Evolutionary conservation across 1,140 invertebrate species (phyloP), one percentile per base, ranked within the genome.

Genomic region (Neodiprion lecontei): DNA sequence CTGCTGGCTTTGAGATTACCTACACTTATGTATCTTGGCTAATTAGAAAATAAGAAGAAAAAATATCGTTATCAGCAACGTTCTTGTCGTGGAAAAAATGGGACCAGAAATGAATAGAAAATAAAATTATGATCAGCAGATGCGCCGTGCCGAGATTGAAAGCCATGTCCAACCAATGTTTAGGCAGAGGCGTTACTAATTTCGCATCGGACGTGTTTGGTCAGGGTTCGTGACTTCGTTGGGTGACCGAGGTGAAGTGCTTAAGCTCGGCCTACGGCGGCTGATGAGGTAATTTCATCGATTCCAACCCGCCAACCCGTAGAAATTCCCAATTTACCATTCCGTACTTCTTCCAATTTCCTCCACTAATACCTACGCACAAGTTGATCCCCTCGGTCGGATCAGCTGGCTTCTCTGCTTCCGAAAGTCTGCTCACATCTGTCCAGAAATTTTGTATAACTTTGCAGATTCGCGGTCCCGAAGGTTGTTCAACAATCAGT

Each of bases 401-500:
- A 2, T 40, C 28, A 40, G 28, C 5, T 40, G 5, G 28, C 28
- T 40, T 40, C 5, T 5, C 28, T 40, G 28, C 28, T 40, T 40
- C 28, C 28, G 28, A 40, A 40, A 40, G 2, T 40, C 28, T 3
- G 28, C 28, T 40, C 28, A 40, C 28, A 40, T 40, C 28, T 40
- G 28, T 40, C 28, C 28, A 3, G 28, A 40, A 40, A 40, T 40
- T 40, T 40, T 40, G 28, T 40, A 40, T 3, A 40, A 40, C 28
- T 40, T 40, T 40, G 28, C 5, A 40, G 1, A 40, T 40, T 40
- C 1, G 5, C 28, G 28, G 69, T 76, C 74, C 78, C 75, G 77
- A 79, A 81, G 79, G 77, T 79, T 65, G 17, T 21, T 21, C 0
- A 72, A 77, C 75, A 79, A 75, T 74, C 23, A 50, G 28, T 21